Conservation (phyloP, 2,113 vertebrate species). For the Monopterus albus region DNA sequence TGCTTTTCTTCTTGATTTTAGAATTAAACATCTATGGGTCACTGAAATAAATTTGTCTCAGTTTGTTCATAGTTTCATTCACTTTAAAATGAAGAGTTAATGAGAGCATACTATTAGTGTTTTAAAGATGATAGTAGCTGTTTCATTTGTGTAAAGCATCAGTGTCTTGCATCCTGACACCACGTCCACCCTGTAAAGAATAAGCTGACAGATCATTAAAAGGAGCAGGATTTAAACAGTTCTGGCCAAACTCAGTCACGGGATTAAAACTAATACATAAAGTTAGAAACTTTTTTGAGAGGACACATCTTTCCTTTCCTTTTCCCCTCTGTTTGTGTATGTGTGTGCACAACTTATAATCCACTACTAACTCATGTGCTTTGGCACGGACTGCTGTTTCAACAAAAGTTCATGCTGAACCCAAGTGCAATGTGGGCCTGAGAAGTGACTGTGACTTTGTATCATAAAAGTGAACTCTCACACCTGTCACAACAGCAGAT, state of each 20-base stretch:
- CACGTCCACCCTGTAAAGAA: slow-evolving; percentile 44
- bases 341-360: slow-evolving; percentile 49
- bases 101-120: slow-evolving; percentile 26
- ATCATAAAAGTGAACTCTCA: slow-evolving; percentile 40
- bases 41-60: slow-evolving; percentile 31
- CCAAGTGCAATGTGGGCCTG: slow-evolving; percentile 37
- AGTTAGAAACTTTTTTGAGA: background rate
- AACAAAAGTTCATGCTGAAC: slow-evolving; percentile 63
- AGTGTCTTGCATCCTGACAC: slow-evolving; percentile 35
- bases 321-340: background rate
- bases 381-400: slow-evolving; percentile 53
- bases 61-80: slow-evolving; percentile 28
- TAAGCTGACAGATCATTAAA: slow-evolving; percentile 72
- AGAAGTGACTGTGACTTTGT: slow-evolving; percentile 14
- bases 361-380: slow-evolving; percentile 35
- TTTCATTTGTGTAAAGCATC: slow-evolving; percentile 12
- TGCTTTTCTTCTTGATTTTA: background rate
- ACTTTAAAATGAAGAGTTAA: slow-evolving; percentile 47
- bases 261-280: slow-evolving; percentile 65
- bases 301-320: background rate
- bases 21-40: slow-evolving; percentile 2
- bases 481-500: slow-evolving; percentile 65
- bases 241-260: slow-evolving; percentile 44
- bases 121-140: slow-evolving; percentile 21
- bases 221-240: slow-evolving; percentile 63